These are phyloP conservation scores for Tachuris rubrigastra DNA, from an alignment of 2,113 vertebrate genomes.

Conservation along the genomic window DNA sequence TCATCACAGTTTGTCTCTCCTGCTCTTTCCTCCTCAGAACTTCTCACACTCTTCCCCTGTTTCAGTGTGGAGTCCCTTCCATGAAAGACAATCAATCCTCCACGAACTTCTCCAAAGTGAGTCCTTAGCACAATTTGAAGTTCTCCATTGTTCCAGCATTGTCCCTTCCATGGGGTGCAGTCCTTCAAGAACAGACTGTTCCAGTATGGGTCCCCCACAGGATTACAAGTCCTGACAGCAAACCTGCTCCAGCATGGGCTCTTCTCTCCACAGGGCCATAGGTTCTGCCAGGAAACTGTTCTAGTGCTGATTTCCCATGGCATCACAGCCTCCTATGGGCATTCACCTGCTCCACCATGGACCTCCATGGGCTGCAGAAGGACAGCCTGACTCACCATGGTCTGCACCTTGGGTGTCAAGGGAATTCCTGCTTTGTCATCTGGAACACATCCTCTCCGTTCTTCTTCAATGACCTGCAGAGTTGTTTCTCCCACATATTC, in stretches of 20 bases:
- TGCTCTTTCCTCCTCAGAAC: not conserved
- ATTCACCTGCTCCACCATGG: fast-evolving
- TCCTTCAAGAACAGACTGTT: not conserved
- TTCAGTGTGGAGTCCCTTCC: not conserved
- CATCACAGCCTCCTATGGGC: not conserved
- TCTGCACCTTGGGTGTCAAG: not conserved
- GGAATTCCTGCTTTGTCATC: fast-evolving
- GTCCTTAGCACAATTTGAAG: not conserved
- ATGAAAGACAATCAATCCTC: not conserved
- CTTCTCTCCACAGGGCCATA: not conserved
- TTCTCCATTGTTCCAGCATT: not conserved
- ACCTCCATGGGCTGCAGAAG: fast-evolving
- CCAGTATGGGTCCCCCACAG: fast-evolving
- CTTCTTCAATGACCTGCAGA: not conserved
- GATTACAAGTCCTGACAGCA: not conserved
- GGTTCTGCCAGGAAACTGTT: not conserved
- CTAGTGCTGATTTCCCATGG: fast-evolving
- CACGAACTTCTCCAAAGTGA: not conserved
- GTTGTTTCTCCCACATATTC: not conserved
- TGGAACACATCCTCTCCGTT: not conserved
- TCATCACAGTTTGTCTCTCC: not conserved
- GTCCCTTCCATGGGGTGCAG: not conserved
- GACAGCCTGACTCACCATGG: not conserved
- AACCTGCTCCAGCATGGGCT: not conserved
- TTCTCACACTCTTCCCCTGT: not conserved